Percentiles rank a stretch among this genome's conserved stretches.
Evolutionary conservation across 2,113 vertebrate species (phyloP).

Genomic region (Scophthalmus maximus): DNA sequence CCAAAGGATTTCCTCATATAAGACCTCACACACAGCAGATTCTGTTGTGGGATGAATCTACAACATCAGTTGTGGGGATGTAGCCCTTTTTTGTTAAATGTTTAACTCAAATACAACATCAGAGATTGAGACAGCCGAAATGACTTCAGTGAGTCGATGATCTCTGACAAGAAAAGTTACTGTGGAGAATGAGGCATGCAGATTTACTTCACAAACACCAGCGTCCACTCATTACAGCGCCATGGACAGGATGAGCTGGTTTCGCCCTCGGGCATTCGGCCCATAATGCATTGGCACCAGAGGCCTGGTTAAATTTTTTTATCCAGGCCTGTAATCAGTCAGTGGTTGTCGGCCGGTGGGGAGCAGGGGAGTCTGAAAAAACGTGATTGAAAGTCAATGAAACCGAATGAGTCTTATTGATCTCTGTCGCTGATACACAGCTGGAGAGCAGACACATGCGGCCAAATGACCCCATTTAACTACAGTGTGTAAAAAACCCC

Average conservation of each 20-base stretch:
- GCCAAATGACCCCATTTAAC: slow-evolving; percentile 74
- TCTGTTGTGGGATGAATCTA: slow-evolving; percentile 1
- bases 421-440: slow-evolving; percentile 50
- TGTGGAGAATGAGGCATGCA: slow-evolving; percentile 12
- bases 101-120: neutral
- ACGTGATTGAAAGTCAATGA: slow-evolving; percentile 75
- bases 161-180: slow-evolving; percentile 35
- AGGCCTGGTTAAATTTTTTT: slow-evolving; percentile 52
- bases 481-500: slow-evolving; percentile 60
- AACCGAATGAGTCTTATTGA: slow-evolving; percentile 72
- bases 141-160: slow-evolving; percentile 26
- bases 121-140: slow-evolving; percentile 1
- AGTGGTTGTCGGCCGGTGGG: slow-evolving; percentile 43
- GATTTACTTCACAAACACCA: slow-evolving; percentile 48
- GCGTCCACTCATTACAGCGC: slow-evolving; percentile 31
- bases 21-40: neutral
- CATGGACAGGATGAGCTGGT: slow-evolving; percentile 50
- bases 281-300: slow-evolving; percentile 51
- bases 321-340: slow-evolving; percentile 58
- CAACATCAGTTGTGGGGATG: neutral
- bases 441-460: slow-evolving; percentile 40
- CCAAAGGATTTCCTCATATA: slow-evolving; percentile 7
- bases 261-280: slow-evolving; percentile 32
- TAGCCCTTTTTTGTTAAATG: neutral
- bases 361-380: slow-evolving; percentile 48